Percentiles rank a stretch among this genome's conserved stretches.
phyloP scores from a whole-genome alignment of 2,888 invertebrate species.

The Polyploca ridens region DNA sequence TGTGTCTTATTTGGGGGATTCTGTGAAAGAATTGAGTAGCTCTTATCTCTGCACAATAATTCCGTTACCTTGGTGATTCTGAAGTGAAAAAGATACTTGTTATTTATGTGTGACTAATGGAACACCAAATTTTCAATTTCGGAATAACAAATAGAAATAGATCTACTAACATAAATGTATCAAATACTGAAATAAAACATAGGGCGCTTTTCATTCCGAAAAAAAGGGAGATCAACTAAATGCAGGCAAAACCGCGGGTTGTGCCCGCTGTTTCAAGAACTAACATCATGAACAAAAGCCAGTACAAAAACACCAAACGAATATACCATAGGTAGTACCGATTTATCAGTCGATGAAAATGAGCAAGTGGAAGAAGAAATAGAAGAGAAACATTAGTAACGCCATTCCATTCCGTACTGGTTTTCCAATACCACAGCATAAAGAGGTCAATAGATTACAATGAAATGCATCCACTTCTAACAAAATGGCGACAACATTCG shows the following conservation, averaged over 20 bases:
- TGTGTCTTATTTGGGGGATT: background rate
- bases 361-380: background rate
- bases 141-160: too few relatives aligned
- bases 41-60: background rate
- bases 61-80: background rate
- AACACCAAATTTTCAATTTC: background rate
- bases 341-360: background rate
- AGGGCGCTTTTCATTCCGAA: too few relatives aligned
- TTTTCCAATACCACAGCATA: slow-evolving; percentile 34
- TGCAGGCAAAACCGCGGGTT: too few relatives aligned
- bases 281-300: too few relatives aligned
- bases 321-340: too few relatives aligned
- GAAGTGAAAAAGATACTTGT: background rate
- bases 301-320: too few relatives aligned
- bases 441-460: slow-evolving; percentile 42
- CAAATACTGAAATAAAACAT: too few relatives aligned
- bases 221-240: too few relatives aligned
- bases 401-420: slow-evolving; percentile 25
- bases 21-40: background rate
- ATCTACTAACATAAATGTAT: too few relatives aligned
- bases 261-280: too few relatives aligned
- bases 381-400: background rate
- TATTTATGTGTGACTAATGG: background rate
- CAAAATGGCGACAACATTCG: slow-evolving; percentile 25
- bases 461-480: slow-evolving; percentile 23